A percentile compares a stretch with the other conserved stretches of the same genome.
Evolutionary conservation across 2,888 invertebrate genomes (phyloP).

Genomic region (Dysmachus trigonus): DNA sequence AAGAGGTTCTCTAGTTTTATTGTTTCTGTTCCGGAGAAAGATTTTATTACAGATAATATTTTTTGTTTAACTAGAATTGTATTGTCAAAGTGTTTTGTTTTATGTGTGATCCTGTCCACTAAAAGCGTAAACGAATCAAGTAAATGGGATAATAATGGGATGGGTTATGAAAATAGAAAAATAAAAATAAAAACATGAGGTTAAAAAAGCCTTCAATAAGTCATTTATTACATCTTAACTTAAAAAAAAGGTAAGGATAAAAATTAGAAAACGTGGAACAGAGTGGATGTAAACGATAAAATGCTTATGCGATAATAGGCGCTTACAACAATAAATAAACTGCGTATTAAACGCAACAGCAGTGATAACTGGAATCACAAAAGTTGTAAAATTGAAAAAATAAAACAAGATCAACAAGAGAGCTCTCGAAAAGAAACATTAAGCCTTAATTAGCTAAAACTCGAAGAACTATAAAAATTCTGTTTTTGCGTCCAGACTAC

Average conservation of each 20-base stretch:
- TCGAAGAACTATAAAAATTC: constrained; percentile 23
- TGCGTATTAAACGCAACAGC: not conserved
- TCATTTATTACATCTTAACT: constrained; percentile 20
- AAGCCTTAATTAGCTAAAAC: constrained; percentile 15
- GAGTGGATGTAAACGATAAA: not conserved
- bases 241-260: not conserved
- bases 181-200: not conserved
- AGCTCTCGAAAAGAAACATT: constrained; percentile 11
- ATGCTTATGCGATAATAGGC: not conserved
- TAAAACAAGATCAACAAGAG: constrained; percentile 21
- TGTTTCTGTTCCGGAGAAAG: constrained; percentile 15
- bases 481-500: not conserved
- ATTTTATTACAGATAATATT: constrained; percentile 24
- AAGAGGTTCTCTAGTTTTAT: constrained; percentile 26
- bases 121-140: not conserved
- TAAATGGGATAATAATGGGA: not conserved
- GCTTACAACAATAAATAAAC: constrained; percentile 27
- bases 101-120: not conserved
- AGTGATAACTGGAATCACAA: constrained; percentile 14
- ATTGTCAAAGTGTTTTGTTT: constrained; percentile 41
- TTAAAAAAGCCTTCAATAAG: not conserved
- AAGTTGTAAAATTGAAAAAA: not conserved
- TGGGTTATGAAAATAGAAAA: not conserved
- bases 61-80: constrained; percentile 25
- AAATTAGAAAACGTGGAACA: not conserved